Base-by-base conservation (phyloP, 1,140 invertebrate species). In the Nephila pilipes region DNA sequence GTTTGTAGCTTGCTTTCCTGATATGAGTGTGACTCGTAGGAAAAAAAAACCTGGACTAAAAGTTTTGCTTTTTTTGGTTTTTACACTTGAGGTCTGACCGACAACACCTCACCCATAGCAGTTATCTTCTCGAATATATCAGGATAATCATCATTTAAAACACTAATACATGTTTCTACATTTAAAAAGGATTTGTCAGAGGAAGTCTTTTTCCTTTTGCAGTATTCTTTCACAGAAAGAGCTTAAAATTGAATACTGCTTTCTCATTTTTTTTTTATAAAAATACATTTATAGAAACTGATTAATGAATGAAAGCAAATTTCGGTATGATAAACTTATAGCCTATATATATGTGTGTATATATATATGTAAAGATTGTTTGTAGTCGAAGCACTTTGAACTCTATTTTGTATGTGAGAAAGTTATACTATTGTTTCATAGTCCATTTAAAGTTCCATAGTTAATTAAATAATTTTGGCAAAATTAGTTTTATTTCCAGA, bases 151-250 rank as follows among this genome's bases (percentile, higher is more conserved):
- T 79, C 83, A 46, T 83, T 93, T 87, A 93, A 87, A 87, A 93
- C 75, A 58, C 91, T 87, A 87, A 55, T 83, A 93, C 91, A 87
- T 58, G 36, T 79, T 79, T 93, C 91, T 87, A 93, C 60, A 29
- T 29, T 93, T 93, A 87, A 93, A 93, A 93, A 87, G 91, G 83
- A 87, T 93, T 87, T 93, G 83, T 87, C 58, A 81, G 58, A 32
- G 83, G 63, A 75, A 65, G 60, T 87, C 91, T 60, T 57, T 46
- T 92, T 63, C 75, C 80, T 38, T 93, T 58, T 46, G 85, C 91
- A 93, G 91, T 93, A 93, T 87, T 93, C 91, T 92, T 92, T 93
- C 91, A 93, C 85, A 92, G 90, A 92, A 92, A 92, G 91, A 93
- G 91, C 85, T 93, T 87, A 93, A 93, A 93, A 80, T 87, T 54